Evolutionary conservation across 2,113 vertebrate species (phyloP).

Genomic region (Platysternon megacephalum): DNA sequence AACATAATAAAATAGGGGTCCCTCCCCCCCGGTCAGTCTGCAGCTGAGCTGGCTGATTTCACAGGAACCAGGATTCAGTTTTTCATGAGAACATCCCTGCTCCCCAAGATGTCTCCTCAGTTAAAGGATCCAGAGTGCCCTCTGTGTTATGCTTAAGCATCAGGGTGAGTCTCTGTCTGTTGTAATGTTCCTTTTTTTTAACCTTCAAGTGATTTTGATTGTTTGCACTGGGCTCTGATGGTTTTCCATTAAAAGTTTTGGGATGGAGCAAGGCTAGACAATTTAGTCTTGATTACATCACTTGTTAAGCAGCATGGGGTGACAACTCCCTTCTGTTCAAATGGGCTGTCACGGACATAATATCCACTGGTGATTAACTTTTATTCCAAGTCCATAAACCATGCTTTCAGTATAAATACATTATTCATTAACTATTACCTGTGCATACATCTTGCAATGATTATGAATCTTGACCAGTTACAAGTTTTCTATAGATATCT

Average conservation of each 20-base stretch:
- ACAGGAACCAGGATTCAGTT: neutral
- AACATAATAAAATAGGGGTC: neutral
- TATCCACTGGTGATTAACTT: neutral
- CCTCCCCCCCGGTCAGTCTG: neutral
- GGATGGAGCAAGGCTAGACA: neutral
- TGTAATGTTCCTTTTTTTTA: neutral
- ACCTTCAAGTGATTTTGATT: neutral
- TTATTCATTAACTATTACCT: neutral
- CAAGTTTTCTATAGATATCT: neutral
- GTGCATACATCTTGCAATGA: neutral
- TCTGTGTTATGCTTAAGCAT: neutral
- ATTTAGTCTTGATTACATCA: neutral
- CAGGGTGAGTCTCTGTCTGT: neutral
- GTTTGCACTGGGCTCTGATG: neutral
- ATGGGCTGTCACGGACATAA: neutral
- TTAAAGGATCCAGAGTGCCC: neutral
- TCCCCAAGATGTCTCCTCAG: neutral
- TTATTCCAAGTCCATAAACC: neutral
- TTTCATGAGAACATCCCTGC: neutral
- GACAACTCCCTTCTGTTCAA: no score
- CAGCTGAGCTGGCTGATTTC: neutral
- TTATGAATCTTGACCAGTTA: neutral
- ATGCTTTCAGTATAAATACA: neutral
- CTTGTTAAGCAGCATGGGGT: neutral
- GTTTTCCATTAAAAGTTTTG: neutral